Conservation (phyloP, 2,797 vertebrate species). For the Lutjanus argentimaculatus region DNA sequence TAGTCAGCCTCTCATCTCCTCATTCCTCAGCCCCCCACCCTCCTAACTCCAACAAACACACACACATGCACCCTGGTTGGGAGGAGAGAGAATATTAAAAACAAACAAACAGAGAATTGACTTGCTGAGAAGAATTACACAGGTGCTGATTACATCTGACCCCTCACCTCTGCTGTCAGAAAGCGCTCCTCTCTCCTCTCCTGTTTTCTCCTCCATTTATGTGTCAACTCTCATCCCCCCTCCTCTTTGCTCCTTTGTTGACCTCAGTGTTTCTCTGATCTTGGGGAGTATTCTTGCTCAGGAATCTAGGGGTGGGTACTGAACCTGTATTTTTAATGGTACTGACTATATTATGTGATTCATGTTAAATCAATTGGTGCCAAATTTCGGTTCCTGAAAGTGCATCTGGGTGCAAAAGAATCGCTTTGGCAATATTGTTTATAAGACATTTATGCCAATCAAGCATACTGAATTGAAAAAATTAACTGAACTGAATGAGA, state of each 20-base stretch:
- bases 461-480: no score
- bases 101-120: slow-evolving; percentile 89
- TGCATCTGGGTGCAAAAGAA: no score
- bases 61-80: slow-evolving; percentile 24
- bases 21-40: slow-evolving; percentile 41
- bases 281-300: background rate
- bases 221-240: slow-evolving; percentile 37
- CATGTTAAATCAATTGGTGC: no score
- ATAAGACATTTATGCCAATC: no score
- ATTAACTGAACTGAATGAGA: no score
- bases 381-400: no score
- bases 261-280: slow-evolving; percentile 28
- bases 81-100: slow-evolving; percentile 86
- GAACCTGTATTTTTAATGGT: no score
- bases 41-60: slow-evolving; percentile 49
- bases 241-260: slow-evolving; percentile 37
- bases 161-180: slow-evolving; percentile 82
- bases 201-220: slow-evolving; percentile 53
- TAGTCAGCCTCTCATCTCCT: slow-evolving; percentile 72
- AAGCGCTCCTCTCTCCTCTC: slow-evolving; percentile 62
- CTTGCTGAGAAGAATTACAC: slow-evolving; percentile 85
- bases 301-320: background rate
- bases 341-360: no score
- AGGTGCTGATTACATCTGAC: slow-evolving; percentile 87
- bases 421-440: no score